phyloP scores from a whole-genome alignment of 2,888 invertebrate genomes.

The Caenorhabditis doughertyi region DNA sequence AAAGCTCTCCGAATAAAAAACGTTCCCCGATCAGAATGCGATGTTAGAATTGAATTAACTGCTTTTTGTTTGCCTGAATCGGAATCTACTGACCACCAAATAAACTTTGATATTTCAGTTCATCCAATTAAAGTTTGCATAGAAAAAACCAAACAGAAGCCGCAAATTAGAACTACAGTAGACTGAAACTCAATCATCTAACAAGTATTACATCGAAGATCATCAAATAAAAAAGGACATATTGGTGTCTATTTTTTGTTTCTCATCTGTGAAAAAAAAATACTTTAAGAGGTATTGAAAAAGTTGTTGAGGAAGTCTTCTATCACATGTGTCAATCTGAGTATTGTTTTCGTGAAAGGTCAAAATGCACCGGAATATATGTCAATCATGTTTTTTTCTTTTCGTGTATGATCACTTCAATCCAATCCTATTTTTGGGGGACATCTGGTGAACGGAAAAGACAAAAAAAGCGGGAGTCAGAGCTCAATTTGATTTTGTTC shows the following conservation, averaged over 20 bases:
- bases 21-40: neutral
- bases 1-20: neutral
- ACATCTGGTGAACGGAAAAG: neutral
- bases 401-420: conserved; percentile 9
- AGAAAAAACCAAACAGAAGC: neutral
- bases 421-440: conserved; percentile 18
- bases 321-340: neutral
- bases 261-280: neutral
- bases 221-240: conserved; percentile 46
- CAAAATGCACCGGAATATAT: conserved; percentile 39
- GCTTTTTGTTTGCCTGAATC: neutral
- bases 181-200: conserved; percentile 15
- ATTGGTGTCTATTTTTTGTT: conserved; percentile 4
- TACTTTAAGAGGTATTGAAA: neutral
- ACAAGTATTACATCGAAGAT: conserved; percentile 33
- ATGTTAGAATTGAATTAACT: conserved; percentile 17
- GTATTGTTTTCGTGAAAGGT: conserved; percentile 14
- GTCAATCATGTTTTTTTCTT: conserved; percentile 26
- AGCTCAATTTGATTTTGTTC: conserved; percentile 49
- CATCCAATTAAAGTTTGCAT: neutral
- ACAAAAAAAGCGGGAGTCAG: conserved; percentile 16
- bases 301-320: neutral
- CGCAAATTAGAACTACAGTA: conserved; percentile 19
- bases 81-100: conserved; percentile 11
- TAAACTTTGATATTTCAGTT: conserved; percentile 1